Base-by-base conservation (phyloP, 2,797 vertebrate genomes). In the Pyrocephalus nanus region DNA sequence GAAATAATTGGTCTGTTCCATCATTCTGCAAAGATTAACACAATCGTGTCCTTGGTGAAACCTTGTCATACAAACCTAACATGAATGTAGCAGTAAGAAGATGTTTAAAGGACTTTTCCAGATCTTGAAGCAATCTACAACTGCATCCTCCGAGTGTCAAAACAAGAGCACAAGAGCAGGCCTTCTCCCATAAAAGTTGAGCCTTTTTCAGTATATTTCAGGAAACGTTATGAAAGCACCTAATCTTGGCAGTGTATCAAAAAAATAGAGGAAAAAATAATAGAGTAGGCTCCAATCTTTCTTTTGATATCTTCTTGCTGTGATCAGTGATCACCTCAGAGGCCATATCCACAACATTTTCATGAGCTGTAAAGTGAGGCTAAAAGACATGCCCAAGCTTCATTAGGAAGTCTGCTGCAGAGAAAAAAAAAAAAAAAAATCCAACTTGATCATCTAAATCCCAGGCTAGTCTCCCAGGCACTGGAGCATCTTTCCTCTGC, bases 1-100 rank as follows among this genome's bases (percentile, higher is more conserved):
- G 66, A 96, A 96, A 81, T 67, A 86, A 81, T 72, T 89, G 26
- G 19, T 88, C 55, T 82, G 27, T 76, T 90, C 65, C 88, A 45
- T 92, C 72, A 83, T 22, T 66, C 62, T 67, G 54, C 76, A 87
- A 92, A 87, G 82, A 93, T 69, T 88, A 93, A 92, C 27, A 73
- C 71, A 57, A 30, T 55, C 6, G 0, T 58, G 66, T 85, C 84
- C 83, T 94, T 93, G 70, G 67, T 36, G 30, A 92, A 96, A 79
- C 38, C 50, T 90, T 96, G 76, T 17, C 67, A 18, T 15, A 8
- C 3, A 5, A 91, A 85, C 65, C 14, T 66, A 47, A 71, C 43
- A 12, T 23, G 36, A 75, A 40, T 15, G 17, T 1, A 2, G 55
- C 45, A 78, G 45, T 34, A 92, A 85, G 25, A 86, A 72, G 40